Evolutionary conservation across 2,113 vertebrate genomes (phyloP), one percentile per base, ranked within the genome.

Genomic region (Carlito syrichta): DNA sequence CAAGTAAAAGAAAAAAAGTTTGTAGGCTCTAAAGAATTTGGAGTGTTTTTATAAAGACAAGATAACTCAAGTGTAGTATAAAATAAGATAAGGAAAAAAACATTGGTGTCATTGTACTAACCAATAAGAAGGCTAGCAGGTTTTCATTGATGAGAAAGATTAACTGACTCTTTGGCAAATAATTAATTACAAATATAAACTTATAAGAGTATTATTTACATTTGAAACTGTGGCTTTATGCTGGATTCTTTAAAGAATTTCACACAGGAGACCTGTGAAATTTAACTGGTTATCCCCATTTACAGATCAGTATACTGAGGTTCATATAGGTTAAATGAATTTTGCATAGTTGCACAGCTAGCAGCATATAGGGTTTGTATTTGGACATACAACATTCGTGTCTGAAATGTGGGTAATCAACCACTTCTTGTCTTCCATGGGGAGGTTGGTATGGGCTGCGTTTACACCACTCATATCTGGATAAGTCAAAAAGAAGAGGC

Each of bases 361-460:
- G 25, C 8, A 19, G 45, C 3, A 52, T 3, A 5, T 2, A 68
- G 7, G 30, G 71, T 81, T 13, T 66, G 76, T 19, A 86, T 66
- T 79, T 96, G n/a, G 30, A 30, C 14, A 2, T n/a, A 60, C 8
- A 73, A 30, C 12, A 16, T 85, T 38, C 79, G 35, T 91, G 25
- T 52, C 5, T 83, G 9, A 77, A 73, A 45, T 10, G 17, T 54
- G 5, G 50, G n/a, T 1, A 63, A 32, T 68, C 89, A 66, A 85
- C 8, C 1, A 20, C 5, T 52, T 81, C 17, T 63, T 92, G 13
- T 22, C 35, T 92, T 30, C 40, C 6, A 1, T 43, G 23, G 23
- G 12, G 12, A 62, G 11, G 0, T 0, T 83, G 23, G 1, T 50
- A 71, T 32, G 4, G 3, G 3, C 35, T 82, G 0, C 40, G 2